phyloP scores from a whole-genome alignment of 2,888 invertebrate species.

The Euzetes globulus region DNA sequence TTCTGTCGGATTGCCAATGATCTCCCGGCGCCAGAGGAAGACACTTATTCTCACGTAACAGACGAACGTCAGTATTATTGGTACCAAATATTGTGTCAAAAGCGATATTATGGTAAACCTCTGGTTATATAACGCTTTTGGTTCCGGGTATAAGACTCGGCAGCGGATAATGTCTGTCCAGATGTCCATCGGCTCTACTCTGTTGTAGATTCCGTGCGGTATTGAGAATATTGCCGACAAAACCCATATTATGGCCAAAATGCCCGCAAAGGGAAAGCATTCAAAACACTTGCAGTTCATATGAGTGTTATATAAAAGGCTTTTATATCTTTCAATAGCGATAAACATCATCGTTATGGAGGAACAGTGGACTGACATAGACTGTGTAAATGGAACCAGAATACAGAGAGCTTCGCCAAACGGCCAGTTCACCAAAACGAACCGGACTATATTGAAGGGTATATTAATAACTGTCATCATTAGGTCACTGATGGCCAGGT shows the following conservation, averaged over 20 bases:
- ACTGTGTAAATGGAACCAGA: conserved; percentile 48
- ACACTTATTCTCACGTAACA: conserved; percentile 48
- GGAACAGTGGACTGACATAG: conserved; percentile 27
- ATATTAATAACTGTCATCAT: conserved; percentile 48
- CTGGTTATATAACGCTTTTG: background rate
- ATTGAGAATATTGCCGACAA: conserved; percentile 11
- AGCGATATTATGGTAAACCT: conserved; percentile 43
- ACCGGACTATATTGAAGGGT: conserved; percentile 49
- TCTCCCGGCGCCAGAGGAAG: conserved; percentile 45
- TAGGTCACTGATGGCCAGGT: conserved; percentile 51
- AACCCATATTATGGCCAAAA: conserved; percentile 12
- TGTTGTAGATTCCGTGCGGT: conserved; percentile 36
- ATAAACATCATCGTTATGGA: conserved; percentile 33
- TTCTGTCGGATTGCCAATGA: conserved; percentile 48
- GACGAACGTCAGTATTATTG: conserved; percentile 46
- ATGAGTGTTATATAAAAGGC: background rate
- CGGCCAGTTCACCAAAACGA: conserved; percentile 49
- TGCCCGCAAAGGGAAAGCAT: background rate
- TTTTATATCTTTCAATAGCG: conserved; percentile 32
- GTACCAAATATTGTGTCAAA: conserved; percentile 49
- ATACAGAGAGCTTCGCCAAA: conserved; percentile 50
- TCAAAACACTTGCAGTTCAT: background rate
- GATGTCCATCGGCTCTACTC: conserved; percentile 24
- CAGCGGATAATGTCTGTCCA: conserved; percentile 35
- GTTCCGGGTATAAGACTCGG: conserved; percentile 8